Conservation (phyloP, 2,888 invertebrate genomes). For the Campoletis raptor region DNA sequence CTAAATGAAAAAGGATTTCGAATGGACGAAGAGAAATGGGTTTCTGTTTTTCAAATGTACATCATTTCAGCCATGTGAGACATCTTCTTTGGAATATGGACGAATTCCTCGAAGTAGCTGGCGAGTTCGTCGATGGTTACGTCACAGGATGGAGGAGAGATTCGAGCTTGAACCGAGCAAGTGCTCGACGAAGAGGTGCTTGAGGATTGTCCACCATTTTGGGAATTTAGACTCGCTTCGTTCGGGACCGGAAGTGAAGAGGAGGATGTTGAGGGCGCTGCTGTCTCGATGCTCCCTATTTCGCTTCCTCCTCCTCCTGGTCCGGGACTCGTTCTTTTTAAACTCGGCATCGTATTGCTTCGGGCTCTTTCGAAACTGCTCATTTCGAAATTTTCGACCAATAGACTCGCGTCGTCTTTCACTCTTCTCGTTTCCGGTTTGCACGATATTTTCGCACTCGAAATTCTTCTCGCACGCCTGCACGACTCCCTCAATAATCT, state of each 20-base stretch:
- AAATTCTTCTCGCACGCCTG: conserved; percentile 77
- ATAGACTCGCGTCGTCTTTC: conserved; percentile 81
- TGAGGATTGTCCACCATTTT: conserved; percentile 73
- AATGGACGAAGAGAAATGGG: conserved; percentile 15
- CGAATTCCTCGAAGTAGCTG: conserved; percentile 97
- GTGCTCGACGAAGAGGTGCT: conserved; percentile 79
- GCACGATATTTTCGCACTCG: conserved; percentile 71
- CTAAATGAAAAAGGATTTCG: neutral
- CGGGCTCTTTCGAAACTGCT: conserved; percentile 82
- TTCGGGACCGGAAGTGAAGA: conserved; percentile 40
- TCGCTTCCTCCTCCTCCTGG: conserved; percentile 79
- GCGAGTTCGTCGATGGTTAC: conserved; percentile 97
- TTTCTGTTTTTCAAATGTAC: conserved; percentile 91
- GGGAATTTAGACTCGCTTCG: conserved; percentile 64
- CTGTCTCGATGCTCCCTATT: neutral
- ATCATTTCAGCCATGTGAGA: conserved; percentile 99
- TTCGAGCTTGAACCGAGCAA: conserved; percentile 93
- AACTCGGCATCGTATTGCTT: conserved; percentile 83
- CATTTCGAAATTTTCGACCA: conserved; percentile 76
- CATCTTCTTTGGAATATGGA: conserved; percentile 99
- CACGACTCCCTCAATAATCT: conserved; percentile 78
- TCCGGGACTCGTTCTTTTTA: conserved; percentile 81
- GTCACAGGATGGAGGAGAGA: conserved; percentile 91
- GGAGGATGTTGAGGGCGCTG: neutral
- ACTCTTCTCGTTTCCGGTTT: conserved; percentile 74